These are phyloP conservation scores for Drosophila parabipectinata DNA, from an alignment of 1,140 invertebrate genomes.

Conservation along the genomic window DNA sequence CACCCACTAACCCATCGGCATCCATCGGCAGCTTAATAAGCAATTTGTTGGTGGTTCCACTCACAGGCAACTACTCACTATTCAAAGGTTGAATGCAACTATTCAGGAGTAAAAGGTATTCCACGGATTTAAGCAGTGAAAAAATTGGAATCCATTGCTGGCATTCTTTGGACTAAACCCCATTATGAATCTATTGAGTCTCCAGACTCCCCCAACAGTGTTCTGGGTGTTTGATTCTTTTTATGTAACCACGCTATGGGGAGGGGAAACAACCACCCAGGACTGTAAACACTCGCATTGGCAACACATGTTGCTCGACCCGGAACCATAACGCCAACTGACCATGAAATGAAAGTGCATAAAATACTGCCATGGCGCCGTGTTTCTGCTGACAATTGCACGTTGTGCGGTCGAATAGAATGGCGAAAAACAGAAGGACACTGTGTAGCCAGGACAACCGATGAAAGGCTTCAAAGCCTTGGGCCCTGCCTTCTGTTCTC, in stretches of 20 bases:
- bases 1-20: constrained; percentile 24
- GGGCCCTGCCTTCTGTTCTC: constrained; percentile 2
- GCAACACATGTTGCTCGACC: constrained; percentile 64
- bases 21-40: constrained; percentile 46
- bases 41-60: constrained; percentile 22
- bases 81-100: neutral
- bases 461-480: constrained; percentile 17
- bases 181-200: no score
- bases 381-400: constrained; percentile 68
- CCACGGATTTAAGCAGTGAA: neutral
- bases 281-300: constrained; percentile 37
- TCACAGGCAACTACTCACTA: neutral
- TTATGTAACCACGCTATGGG: neutral
- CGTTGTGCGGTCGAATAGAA: constrained; percentile 74
- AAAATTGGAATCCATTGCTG: neutral
- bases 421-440: constrained; percentile 13
- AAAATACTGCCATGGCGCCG: constrained; percentile 65
- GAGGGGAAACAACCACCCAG: neutral
- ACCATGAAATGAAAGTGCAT: constrained; percentile 81
- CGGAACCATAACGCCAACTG: constrained; percentile 73
- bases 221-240: neutral
- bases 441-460: constrained; percentile 31
- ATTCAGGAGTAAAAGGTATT: neutral
- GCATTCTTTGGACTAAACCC: neutral
- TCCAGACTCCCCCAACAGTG: no score